Evolutionary conservation across 2,113 vertebrate species (phyloP).

Genomic region (Colistium nudipinnis): DNA sequence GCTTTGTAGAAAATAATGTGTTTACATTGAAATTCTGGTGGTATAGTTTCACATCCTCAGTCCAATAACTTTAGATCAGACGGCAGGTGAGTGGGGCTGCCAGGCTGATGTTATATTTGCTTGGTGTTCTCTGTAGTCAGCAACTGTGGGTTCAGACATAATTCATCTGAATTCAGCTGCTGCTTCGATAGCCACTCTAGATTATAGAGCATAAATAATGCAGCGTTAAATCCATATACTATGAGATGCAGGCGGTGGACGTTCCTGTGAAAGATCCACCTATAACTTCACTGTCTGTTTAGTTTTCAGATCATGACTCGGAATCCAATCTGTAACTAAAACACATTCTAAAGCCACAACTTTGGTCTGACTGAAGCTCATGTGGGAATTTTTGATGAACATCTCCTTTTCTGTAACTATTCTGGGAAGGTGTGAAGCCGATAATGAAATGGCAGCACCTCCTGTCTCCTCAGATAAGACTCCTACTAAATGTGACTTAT

Average conservation of each 20-base stretch:
- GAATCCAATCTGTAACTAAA: background rate
- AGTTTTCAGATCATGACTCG: background rate
- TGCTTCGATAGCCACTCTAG: slow-evolving; percentile 4
- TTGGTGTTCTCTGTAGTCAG: slow-evolving; percentile 40
- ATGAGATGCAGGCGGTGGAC: slow-evolving; percentile 14
- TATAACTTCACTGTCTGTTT: too few relatives aligned
- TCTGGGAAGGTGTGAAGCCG: too few relatives aligned
- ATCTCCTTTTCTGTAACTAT: too few relatives aligned
- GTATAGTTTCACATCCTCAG: background rate
- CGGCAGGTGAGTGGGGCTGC: background rate
- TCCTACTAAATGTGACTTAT: too few relatives aligned
- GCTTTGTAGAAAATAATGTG: slow-evolving; percentile 13
- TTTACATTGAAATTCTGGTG: background rate
- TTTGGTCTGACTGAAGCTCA: too few relatives aligned
- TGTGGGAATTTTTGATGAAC: too few relatives aligned
- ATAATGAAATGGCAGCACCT: too few relatives aligned
- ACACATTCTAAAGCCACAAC: background rate
- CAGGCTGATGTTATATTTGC: slow-evolving; percentile 12
- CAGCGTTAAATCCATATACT: slow-evolving; percentile 16
- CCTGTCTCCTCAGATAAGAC: too few relatives aligned
- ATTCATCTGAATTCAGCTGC: slow-evolving; percentile 40
- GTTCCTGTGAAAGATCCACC: background rate
- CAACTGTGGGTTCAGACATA: slow-evolving; percentile 34
- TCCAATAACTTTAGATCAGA: slow-evolving; percentile 18
- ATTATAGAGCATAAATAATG: slow-evolving; percentile 21